These are phyloP conservation scores for Syngnathoides biaculeatus DNA, from an alignment of 2,113 vertebrate species.

Conservation along the genomic window DNA sequence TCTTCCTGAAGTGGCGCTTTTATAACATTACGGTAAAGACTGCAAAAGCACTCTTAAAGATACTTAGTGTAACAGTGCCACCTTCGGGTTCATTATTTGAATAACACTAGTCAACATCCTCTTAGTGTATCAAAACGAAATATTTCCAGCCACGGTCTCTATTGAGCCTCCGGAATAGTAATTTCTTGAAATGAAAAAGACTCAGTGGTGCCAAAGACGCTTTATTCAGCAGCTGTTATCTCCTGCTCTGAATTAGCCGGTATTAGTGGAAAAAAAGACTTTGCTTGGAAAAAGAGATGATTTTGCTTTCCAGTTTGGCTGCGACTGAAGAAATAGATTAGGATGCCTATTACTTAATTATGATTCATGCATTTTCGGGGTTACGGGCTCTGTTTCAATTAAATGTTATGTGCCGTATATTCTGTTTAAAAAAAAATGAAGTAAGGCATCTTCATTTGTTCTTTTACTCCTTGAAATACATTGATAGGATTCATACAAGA, in stretches of 20 bases:
- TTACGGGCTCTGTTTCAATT: slow-evolving; percentile 42
- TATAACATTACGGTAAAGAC: slow-evolving; percentile 40
- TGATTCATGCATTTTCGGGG: slow-evolving; percentile 37
- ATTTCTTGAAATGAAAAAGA: not conserved
- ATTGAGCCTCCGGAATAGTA: not conserved
- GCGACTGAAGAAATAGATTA: slow-evolving; percentile 46
- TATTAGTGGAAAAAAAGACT: too few species aligned
- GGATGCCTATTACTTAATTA: slow-evolving; percentile 46
- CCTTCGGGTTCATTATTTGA: slow-evolving; percentile 10
- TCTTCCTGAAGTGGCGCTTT: not conserved
- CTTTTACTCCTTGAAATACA: slow-evolving; percentile 1
- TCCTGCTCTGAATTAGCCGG: slow-evolving; percentile 30
- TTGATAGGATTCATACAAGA: slow-evolving; percentile 8
- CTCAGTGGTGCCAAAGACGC: not conserved
- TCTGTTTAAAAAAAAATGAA: too few species aligned
- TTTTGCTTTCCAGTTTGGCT: slow-evolving; percentile 46
- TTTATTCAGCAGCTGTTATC: slow-evolving; percentile 29
- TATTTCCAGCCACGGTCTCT: not conserved
- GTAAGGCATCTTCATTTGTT: slow-evolving; percentile 10
- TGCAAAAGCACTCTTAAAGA: not conserved
- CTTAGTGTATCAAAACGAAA: not conserved
- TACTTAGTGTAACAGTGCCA: slow-evolving; percentile 30
- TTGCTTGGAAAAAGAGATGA: slow-evolving; percentile 21
- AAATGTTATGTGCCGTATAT: slow-evolving; percentile 33
- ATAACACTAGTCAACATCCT: not conserved